phyloP scores from a whole-genome alignment of 2,797 vertebrate species.

The Oceanodroma leucorhoa region DNA sequence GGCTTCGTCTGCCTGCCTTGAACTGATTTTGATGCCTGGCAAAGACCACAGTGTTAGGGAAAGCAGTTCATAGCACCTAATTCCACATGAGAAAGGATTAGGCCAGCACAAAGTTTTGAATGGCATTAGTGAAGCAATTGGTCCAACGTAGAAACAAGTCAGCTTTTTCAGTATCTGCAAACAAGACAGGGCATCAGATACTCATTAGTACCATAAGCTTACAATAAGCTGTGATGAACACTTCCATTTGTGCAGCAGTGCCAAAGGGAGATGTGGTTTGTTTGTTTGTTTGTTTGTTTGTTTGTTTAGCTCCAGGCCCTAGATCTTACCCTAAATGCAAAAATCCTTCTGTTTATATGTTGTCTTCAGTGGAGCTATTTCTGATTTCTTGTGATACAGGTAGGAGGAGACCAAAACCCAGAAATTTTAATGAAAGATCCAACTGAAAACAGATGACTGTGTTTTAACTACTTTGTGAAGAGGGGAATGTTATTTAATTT shows the following conservation, averaged over 20 bases:
- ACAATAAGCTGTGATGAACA: neutral
- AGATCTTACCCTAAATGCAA: neutral
- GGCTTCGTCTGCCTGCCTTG: neutral
- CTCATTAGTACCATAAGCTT: neutral
- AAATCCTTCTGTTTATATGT: neutral
- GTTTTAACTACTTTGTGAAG: neutral
- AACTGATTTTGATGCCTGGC: neutral
- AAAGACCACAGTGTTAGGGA: neutral
- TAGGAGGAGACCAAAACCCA: neutral
- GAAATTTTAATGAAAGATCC: neutral
- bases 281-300: neutral
- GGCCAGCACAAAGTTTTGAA: neutral
- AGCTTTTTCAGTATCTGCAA: neutral
- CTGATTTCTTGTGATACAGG: neutral
- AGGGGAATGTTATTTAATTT: neutral
- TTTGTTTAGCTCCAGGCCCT: neutral
- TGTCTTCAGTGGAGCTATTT: neutral
- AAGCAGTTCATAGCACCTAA: neutral
- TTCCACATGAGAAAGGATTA: neutral
- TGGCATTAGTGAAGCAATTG: neutral
- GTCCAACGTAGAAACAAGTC: neutral
- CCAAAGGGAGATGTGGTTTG: neutral
- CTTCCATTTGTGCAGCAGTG: neutral
- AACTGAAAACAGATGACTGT: neutral
- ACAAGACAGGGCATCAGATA: neutral